phyloP scores from a whole-genome alignment of 1,140 invertebrate genomes.

The Diachasmimorpha longicaudata region DNA sequence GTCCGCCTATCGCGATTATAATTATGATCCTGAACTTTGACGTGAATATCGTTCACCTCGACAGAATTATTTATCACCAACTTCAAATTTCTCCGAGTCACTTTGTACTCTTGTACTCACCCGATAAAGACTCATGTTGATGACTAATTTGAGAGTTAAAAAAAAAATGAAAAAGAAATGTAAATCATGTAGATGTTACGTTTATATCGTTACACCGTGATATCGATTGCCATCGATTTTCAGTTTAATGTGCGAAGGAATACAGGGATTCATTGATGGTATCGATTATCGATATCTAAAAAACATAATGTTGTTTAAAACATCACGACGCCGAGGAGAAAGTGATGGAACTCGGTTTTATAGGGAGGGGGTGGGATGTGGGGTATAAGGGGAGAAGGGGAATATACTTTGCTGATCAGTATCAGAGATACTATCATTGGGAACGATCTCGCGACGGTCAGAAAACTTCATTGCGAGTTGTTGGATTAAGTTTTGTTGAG shows the following conservation, averaged over 20 bases:
- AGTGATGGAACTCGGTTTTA: conserved; percentile 54
- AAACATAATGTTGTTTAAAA: conserved; percentile 13
- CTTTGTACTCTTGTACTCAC: background rate
- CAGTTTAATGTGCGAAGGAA: background rate
- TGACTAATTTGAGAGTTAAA: background rate
- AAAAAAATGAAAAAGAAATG: background rate
- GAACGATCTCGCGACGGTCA: conserved; percentile 48
- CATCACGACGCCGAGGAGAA: conserved; percentile 43
- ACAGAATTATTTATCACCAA: background rate
- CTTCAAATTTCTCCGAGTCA: background rate
- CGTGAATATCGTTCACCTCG: background rate
- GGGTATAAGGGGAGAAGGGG: background rate
- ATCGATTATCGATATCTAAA: conserved; percentile 23
- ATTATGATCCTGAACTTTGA: background rate
- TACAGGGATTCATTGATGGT: conserved; percentile 8
- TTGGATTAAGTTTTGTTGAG: background rate
- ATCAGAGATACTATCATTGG: conserved; percentile 48
- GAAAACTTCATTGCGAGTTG: conserved; percentile 34
- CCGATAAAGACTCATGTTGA: background rate
- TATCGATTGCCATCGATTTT: too few relatives aligned
- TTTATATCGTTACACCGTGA: too few relatives aligned
- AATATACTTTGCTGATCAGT: conserved; percentile 45
- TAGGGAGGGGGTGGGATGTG: background rate
- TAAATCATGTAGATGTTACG: background rate
- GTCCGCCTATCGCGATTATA: background rate